These are phyloP conservation scores for Drosophila lacertosa DNA, from an alignment of 1,140 invertebrate genomes.

Conservation along the genomic window DNA sequence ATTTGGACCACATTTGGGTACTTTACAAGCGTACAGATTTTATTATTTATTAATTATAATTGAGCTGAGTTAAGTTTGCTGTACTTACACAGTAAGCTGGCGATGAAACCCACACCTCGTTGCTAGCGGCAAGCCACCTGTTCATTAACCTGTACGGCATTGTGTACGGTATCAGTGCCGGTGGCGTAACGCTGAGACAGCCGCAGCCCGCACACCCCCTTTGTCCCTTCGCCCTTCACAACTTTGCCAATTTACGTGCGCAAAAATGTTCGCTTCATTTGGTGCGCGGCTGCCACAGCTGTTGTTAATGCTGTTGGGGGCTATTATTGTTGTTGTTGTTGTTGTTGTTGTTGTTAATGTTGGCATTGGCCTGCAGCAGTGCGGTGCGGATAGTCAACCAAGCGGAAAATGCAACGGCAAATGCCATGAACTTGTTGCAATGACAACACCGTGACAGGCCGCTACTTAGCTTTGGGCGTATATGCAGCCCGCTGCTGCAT, in stretches of 20 bases:
- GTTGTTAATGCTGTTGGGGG: conserved; percentile 42
- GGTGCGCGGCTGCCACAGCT: conserved; percentile 56
- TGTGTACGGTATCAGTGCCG: conserved; percentile 62
- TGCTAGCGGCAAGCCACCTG: conserved; percentile 45
- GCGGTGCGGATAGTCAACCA: conserved; percentile 56
- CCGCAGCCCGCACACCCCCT: not conserved
- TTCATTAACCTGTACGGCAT: conserved; percentile 53
- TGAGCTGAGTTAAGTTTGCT: conserved; percentile 13
- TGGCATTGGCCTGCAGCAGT: conserved; percentile 51
- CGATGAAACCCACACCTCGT: not conserved
- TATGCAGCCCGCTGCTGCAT: conserved; percentile 28
- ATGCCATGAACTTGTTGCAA: conserved; percentile 74
- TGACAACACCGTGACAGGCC: conserved; percentile 57
- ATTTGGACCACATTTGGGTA: not conserved
- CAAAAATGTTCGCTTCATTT: conserved; percentile 73
- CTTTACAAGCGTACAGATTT: conserved; percentile 3
- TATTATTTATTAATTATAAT: conserved; percentile 13
- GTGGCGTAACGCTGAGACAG: conserved; percentile 30
- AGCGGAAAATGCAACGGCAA: conserved; percentile 61
- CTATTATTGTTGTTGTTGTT: conserved; percentile 25
- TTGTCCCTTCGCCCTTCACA: conserved; percentile 1
- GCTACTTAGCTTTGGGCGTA: conserved; percentile 43
- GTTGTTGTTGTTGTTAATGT: conserved; percentile 37
- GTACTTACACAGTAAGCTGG: conserved; percentile 24
- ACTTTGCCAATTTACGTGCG: conserved; percentile 37